Evolutionary conservation across 2,888 invertebrate species (phyloP), one percentile per base, ranked within the genome.

Genomic region (Pollenia angustigena): DNA sequence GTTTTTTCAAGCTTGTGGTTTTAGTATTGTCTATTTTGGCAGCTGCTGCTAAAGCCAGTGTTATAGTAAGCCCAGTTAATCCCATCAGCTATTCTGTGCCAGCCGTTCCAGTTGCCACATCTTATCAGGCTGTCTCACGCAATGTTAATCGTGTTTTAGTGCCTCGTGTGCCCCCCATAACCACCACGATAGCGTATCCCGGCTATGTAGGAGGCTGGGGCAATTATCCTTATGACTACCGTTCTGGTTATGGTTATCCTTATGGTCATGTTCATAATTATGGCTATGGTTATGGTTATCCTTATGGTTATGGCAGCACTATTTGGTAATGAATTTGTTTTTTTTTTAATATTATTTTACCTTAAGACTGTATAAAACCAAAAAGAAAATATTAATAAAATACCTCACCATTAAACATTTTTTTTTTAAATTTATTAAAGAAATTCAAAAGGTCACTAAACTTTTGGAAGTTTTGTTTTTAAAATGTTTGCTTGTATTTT

Each of bases 71-170:
- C 6, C 83, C 87, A 18, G 44, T 23, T 12, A 69, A 69, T 71
- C 79, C 85, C 10, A 18, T 87, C 12, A 82, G 88, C 82, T 72
- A 85, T 48, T 87, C 88, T 18, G 78, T 89, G 12, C 87, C 89
- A 8, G 69, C 86, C 9, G 74, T 76, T 18, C 88, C 89, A 32
- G 88, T 92, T 75, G 89, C 92, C 14, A 88, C 88, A 8, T 92
- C 92, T 50, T 90, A 91, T 87, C 92, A 92, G 80, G 91, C 91
- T 60, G 89, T 93, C n/a, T 87, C 91, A 2, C 91, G 91, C 8
- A 90, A 91, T 85, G 91, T 91, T 80, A 91, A 92, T 89, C 91
- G 92, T 40, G 88, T 89, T 40, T 89, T 90, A 83, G 90, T 91
- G 64, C 90, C 91, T 12, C 76, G 78, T 42, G 75, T 60, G 0